Percentiles rank a stretch among this genome's conserved stretches.
Conservation (phyloP, 2,113 vertebrate species). For the Brachyhypopomus gauderio region DNA sequence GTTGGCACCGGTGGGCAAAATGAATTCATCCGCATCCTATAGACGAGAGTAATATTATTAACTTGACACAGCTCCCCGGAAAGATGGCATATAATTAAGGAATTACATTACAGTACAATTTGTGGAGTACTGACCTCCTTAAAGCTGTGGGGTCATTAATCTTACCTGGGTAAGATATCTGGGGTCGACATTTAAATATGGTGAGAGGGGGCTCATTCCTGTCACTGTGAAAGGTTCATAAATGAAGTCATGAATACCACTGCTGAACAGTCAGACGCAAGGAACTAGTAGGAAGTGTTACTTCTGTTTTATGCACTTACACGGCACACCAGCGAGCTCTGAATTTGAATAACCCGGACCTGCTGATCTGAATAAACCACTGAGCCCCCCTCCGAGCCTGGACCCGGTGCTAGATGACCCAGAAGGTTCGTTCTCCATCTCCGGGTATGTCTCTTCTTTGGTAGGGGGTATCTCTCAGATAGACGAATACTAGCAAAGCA, state of each 20-base stretch:
- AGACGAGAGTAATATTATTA: neutral
- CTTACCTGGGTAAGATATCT: constrained; percentile 83
- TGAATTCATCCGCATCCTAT: constrained; percentile 87
- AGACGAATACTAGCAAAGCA: neutral
- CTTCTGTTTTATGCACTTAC: constrained; percentile 67
- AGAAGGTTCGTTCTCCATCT: constrained; percentile 51
- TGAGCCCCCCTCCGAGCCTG: constrained; percentile 55
- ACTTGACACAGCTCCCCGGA: neutral
- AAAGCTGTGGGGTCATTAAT: neutral
- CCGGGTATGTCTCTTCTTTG: neutral
- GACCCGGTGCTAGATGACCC: constrained; percentile 32
- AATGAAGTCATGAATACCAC: neutral
- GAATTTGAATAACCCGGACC: constrained; percentile 77
- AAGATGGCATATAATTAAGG: neutral
- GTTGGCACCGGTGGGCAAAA: constrained; percentile 86
- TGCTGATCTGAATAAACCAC: constrained; percentile 73
- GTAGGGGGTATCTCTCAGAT: neutral
- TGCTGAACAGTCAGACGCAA: neutral
- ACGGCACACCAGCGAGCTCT: constrained; percentile 79
- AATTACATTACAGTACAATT: too few species aligned
- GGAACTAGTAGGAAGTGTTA: neutral
- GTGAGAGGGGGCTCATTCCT: constrained; percentile 86
- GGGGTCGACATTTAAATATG: constrained; percentile 86
- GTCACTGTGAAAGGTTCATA: constrained; percentile 72
- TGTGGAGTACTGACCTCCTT: neutral